Conservation (phyloP, 1,140 invertebrate species). For the Bradynema listronoti region DNA sequence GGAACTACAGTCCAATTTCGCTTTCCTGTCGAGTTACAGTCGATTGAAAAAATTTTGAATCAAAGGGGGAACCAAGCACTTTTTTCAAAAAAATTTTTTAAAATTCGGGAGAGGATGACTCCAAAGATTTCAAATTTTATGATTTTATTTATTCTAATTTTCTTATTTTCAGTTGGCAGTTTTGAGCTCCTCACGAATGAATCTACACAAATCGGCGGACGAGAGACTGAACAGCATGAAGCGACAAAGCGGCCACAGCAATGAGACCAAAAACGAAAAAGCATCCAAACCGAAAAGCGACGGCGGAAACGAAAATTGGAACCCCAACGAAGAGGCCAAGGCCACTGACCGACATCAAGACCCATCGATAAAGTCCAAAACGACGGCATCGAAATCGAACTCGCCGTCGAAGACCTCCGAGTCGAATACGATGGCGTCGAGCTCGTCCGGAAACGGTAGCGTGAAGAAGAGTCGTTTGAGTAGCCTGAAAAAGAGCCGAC, state of each 20-base stretch:
- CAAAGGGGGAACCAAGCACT: not conserved
- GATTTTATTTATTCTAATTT: constrained; percentile 13
- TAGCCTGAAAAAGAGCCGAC: constrained; percentile 17
- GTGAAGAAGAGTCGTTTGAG: constrained; percentile 21
- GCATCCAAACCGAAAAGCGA: not conserved
- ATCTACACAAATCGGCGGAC: constrained; percentile 22
- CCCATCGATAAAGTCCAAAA: not conserved
- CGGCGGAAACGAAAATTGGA: not conserved
- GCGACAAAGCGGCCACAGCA: not conserved
- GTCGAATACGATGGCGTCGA: constrained; percentile 9
- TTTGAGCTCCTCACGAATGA: constrained; percentile 23
- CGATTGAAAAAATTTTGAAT: not conserved
- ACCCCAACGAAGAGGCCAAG: not conserved
- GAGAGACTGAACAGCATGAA: constrained; percentile 9
- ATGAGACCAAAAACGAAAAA: not conserved
- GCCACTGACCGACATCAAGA: not conserved
- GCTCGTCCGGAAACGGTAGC: constrained; percentile 10
- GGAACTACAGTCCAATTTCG: no score
- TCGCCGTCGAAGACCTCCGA: not conserved
- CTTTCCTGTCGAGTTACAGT: no score
- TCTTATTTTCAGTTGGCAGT: constrained; percentile 25
- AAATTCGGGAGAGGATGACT: no score
- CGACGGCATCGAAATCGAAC: not conserved
- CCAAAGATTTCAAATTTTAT: no score
- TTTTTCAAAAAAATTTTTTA: no score